Base-by-base conservation (phyloP, 1,140 invertebrate species). In the Calosoma granatense region DNA sequence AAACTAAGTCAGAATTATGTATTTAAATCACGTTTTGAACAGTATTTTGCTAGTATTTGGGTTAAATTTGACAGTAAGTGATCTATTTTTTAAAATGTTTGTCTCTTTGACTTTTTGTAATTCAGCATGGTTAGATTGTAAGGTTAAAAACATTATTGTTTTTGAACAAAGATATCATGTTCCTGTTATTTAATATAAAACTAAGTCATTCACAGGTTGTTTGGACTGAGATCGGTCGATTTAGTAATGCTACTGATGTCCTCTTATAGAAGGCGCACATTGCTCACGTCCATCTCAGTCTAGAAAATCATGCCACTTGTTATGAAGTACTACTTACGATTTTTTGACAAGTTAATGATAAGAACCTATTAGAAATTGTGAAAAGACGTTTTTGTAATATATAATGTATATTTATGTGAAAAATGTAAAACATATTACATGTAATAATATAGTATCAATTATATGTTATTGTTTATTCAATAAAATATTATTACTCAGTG, bases 121-220 rank as follows among this genome's bases (percentile, higher is more conserved):
- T 57, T 47, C 51, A 53, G 51, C 53, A 58, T 55, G 41, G 19
- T 22, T 51, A 51, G n/a, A 26, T 53, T 56, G 51, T 56, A 60
- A 51, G 19, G 17, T 23, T 61, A 39, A 55, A 61, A 59, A 58
- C 58, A 61, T 52, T 52, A 59, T 60, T 65, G 64, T 62, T 67
- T 68, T 68, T 65, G 65, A 70, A 70, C 69, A 72, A 69, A 70
- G 66, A 70, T 64, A 66, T 64, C 59, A 74, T 73, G 72, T 74
- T 74, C 72, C 72, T 74, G 67, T 70, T 69, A 67, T 68, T 67
- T 47, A 47, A 63, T n/a, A n/a, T n/a, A 67, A 70, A 72, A 68
- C 71, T 73, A 73, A 73, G 72, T 74, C 72, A 74, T 70, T 60
- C 26, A 58, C 52, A 26, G 51, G 19, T 55, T 47, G 41, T 47